Conservation (phyloP, 2,888 invertebrate species). For the Merodon equestris region DNA sequence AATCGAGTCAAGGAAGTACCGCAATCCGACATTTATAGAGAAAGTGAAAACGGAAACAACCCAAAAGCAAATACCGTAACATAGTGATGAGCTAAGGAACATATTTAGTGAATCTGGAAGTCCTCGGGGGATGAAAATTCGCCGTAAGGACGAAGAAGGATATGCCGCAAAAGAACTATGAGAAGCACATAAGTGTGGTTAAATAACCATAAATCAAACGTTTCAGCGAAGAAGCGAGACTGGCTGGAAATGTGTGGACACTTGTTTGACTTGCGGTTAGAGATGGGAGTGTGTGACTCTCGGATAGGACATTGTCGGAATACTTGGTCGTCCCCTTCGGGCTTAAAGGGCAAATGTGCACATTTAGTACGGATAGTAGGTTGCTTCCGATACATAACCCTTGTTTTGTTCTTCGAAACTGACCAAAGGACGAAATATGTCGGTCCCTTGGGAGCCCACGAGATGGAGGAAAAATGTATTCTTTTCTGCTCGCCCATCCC, state of each 20-base stretch:
- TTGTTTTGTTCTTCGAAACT: no score
- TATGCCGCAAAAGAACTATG: constrained; percentile 36
- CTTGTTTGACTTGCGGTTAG: constrained; percentile 62
- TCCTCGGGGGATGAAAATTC: constrained; percentile 54
- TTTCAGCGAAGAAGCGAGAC: constrained; percentile 44
- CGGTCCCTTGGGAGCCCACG: no score
- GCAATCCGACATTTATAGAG: constrained; percentile 56
- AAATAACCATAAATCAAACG: constrained; percentile 78
- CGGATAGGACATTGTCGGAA: no score
- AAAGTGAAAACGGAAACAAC: constrained; percentile 56
- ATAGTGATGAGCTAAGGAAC: constrained; percentile 44
- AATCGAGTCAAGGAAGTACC: constrained; percentile 35
- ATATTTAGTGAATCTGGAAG: constrained; percentile 57
- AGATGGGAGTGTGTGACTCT: no score
- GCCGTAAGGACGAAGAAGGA: constrained; percentile 48
- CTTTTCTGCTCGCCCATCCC: no score
- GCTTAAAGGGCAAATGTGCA: no score
- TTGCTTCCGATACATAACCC: no score
- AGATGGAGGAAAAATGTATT: no score
- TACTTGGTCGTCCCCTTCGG: no score
- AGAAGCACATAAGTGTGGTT: constrained; percentile 74
- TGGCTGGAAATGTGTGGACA: constrained; percentile 57
- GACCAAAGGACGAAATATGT: no score
- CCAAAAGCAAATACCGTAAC: constrained; percentile 48
- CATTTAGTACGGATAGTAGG: no score